phyloP scores from a whole-genome alignment of 2,888 invertebrate species.

The Mythimna albipuncta region DNA sequence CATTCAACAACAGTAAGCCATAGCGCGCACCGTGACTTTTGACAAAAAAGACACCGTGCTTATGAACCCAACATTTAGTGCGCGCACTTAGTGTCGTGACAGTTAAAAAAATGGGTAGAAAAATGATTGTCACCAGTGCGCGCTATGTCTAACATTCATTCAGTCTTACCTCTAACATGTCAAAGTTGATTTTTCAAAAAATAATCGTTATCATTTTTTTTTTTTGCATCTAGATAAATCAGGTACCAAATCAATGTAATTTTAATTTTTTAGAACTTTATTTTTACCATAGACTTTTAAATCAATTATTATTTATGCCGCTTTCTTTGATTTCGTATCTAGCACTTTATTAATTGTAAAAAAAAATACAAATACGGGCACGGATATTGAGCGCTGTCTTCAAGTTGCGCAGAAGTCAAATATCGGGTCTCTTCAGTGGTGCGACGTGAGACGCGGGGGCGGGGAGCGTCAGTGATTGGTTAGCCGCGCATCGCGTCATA shows the following conservation, averaged over 20 bases:
- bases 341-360: constrained; percentile 28
- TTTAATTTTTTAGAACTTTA: constrained; percentile 42
- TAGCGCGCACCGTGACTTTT: too few relatives aligned
- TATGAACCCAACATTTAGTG: too few relatives aligned
- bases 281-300: constrained; percentile 28
- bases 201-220: constrained; percentile 45
- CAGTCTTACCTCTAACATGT: constrained; percentile 12
- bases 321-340: constrained; percentile 41
- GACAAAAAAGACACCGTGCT: too few relatives aligned
- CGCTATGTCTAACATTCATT: not conserved
- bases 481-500: too few relatives aligned
- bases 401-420: too few relatives aligned
- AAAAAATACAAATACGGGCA: not conserved
- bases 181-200: constrained; percentile 16
- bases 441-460: too few relatives aligned
- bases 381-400: too few relatives aligned
- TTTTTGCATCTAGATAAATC: constrained; percentile 63
- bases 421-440: too few relatives aligned
- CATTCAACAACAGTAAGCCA: not conserved
- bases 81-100: too few relatives aligned
- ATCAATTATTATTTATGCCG: constrained; percentile 18
- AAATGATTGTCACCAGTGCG: too few relatives aligned
- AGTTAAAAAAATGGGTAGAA: too few relatives aligned
- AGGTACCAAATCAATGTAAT: constrained; percentile 53
- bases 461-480: too few relatives aligned